phyloP scores from a whole-genome alignment of 2,113 vertebrate species.

The Trinectes maculatus region DNA sequence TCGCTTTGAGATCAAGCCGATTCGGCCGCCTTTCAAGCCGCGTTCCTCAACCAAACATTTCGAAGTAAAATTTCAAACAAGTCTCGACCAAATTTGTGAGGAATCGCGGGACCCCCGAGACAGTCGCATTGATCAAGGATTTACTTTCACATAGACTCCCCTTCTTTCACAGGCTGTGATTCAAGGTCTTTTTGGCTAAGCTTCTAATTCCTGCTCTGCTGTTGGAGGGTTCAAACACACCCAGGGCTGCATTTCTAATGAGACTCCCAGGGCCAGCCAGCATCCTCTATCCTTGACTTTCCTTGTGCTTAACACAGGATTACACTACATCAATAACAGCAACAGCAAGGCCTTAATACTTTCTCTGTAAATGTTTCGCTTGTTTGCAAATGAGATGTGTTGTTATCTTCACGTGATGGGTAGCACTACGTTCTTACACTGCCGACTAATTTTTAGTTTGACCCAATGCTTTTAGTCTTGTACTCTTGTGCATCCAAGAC shows the following conservation, averaged over 20 bases:
- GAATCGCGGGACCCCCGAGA: conserved; percentile 68
- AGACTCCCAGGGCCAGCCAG: conserved; percentile 73
- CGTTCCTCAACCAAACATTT: conserved; percentile 72
- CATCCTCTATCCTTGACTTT: conserved; percentile 61
- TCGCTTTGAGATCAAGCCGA: conserved; percentile 59
- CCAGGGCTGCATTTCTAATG: conserved; percentile 78
- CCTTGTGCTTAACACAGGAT: conserved; percentile 62
- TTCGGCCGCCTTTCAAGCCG: conserved; percentile 58
- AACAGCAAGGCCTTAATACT: conserved; percentile 41
- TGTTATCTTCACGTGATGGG: conserved; percentile 36
- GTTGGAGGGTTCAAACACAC: conserved; percentile 73
- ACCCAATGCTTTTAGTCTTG: conserved; percentile 47
- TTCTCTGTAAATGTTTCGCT: conserved; percentile 45
- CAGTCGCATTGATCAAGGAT: conserved; percentile 79
- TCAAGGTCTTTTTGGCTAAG: conserved; percentile 82
- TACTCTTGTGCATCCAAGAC: conserved; percentile 54
- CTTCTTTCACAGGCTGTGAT: conserved; percentile 75
- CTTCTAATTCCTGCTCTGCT: conserved; percentile 80
- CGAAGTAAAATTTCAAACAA: conserved; percentile 75
- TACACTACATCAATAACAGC: conserved; percentile 64
- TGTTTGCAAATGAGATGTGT: conserved; percentile 37
- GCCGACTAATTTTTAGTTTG: conserved; percentile 39
- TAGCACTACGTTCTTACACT: conserved; percentile 6
- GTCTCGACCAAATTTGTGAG: conserved; percentile 66
- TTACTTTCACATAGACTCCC: conserved; percentile 77